These are phyloP conservation scores for Lasiommata megera DNA, from an alignment of 2,888 invertebrate genomes.

Conservation along the genomic window DNA sequence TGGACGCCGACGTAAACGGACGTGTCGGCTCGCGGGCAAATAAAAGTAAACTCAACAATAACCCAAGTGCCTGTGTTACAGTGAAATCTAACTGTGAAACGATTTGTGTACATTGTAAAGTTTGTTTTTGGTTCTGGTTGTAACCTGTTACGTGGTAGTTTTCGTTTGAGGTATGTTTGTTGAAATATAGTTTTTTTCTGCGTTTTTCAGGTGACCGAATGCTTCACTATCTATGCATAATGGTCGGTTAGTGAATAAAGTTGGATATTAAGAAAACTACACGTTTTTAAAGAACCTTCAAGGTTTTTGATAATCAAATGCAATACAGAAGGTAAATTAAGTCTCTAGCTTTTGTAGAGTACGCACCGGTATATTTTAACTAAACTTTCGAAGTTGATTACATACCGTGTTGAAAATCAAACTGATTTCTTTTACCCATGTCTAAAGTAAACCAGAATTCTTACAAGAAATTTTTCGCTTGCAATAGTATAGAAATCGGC, in stretches of 20 bases:
- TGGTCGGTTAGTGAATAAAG: not conserved
- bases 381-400: too few relatives aligned
- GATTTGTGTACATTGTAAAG: slow-evolving; percentile 10
- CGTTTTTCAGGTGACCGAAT: slow-evolving; percentile 1
- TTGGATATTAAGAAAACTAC: not conserved
- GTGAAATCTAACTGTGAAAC: slow-evolving; percentile 32
- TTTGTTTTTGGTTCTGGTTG: slow-evolving; percentile 5
- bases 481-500: too few relatives aligned
- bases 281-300: not conserved
- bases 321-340: too few relatives aligned
- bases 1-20: slow-evolving; percentile 49
- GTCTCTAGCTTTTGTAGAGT: too few relatives aligned
- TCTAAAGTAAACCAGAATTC: not conserved
- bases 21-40: slow-evolving; percentile 42
- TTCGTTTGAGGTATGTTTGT: slow-evolving; percentile 14
- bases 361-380: too few relatives aligned
- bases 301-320: too few relatives aligned
- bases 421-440: not conserved
- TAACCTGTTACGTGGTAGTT: not conserved
- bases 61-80: slow-evolving; percentile 29
- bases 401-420: too few relatives aligned
- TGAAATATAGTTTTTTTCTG: not conserved
- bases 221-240: not conserved
- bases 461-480: not conserved
- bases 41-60: slow-evolving; percentile 2